phyloP scores from a whole-genome alignment of 2,888 invertebrate species.

The Anorthoa munda region DNA sequence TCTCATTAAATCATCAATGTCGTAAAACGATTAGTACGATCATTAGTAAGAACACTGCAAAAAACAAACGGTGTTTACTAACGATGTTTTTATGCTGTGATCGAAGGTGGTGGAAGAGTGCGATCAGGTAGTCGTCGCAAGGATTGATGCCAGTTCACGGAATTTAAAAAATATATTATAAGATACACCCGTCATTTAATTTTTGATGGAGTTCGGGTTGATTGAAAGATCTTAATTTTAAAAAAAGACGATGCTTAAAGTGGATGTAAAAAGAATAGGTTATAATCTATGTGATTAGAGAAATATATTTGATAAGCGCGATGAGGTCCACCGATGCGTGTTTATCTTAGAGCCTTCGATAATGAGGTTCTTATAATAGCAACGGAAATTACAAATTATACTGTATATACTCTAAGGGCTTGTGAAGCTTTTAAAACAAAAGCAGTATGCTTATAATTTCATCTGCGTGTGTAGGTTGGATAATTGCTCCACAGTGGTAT shows the following conservation, averaged over 20 bases:
- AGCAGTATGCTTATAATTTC: conserved; percentile 17
- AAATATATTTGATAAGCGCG: conserved; percentile 58
- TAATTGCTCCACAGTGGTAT: neutral
- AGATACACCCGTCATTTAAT: conserved; percentile 70
- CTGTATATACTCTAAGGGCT: conserved; percentile 13
- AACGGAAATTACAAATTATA: conserved; percentile 41
- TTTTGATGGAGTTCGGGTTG: conserved; percentile 72
- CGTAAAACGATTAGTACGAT: conserved; percentile 85
- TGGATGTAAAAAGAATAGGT: conserved; percentile 54
- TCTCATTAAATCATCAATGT: conserved; percentile 85
- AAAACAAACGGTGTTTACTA: conserved; percentile 77
- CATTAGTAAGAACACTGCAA: conserved; percentile 77
- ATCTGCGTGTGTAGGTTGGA: neutral
- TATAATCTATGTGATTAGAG: conserved; percentile 63
- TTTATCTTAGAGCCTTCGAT: conserved; percentile 57
- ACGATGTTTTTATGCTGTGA: conserved; percentile 85
- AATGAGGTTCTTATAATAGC: conserved; percentile 44
- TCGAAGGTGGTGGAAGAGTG: conserved; percentile 76
- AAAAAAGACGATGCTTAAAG: conserved; percentile 63
- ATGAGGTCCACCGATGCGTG: conserved; percentile 35
- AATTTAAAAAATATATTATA: conserved; percentile 67
- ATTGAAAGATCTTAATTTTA: conserved; percentile 75
- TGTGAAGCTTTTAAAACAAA: conserved; percentile 21
- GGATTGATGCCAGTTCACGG: conserved; percentile 63
- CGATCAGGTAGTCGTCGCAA: conserved; percentile 67